Percentiles rank a stretch among this genome's conserved stretches.
These are phyloP conservation scores for Anagyrus pseudococci DNA, from an alignment of 2,888 invertebrate genomes.

Conservation along the genomic window DNA sequence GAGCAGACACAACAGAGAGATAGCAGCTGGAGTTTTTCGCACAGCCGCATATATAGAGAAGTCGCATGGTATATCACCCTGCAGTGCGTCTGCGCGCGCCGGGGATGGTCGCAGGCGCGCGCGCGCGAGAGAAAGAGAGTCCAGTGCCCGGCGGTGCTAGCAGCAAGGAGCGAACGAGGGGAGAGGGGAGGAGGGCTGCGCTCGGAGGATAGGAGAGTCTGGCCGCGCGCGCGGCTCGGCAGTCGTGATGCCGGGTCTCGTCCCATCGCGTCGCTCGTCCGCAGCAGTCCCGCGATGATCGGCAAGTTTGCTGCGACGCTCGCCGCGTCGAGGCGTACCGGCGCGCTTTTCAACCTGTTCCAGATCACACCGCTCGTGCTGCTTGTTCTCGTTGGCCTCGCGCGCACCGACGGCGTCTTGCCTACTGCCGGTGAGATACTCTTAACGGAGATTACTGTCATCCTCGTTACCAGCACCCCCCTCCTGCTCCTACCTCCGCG, in stretches of 20 bases:
- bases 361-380: constrained; percentile 27
- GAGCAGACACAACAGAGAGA: too few relatives aligned
- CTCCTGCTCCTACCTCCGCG: background rate
- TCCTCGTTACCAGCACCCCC: background rate
- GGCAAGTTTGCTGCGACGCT: constrained; percentile 28
- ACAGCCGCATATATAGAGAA: constrained; percentile 11
- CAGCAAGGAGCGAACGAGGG: constrained; percentile 1
- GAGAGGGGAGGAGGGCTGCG: background rate
- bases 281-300: constrained; percentile 30
- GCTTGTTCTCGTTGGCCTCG: constrained; percentile 38
- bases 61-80: background rate
- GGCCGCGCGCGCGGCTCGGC: constrained; percentile 41
- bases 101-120: constrained; percentile 25
- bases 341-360: constrained; percentile 30
- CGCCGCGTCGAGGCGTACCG: constrained; percentile 38
- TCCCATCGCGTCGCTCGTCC: constrained; percentile 41
- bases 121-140: too few relatives aligned
- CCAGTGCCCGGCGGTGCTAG: too few relatives aligned
- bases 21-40: too few relatives aligned
- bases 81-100: constrained; percentile 43
- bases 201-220: constrained; percentile 9
- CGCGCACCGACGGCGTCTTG: constrained; percentile 43
- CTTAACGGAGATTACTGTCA: background rate
- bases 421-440: constrained; percentile 48
- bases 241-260: constrained; percentile 60